Evolutionary conservation across 2,113 vertebrate genomes (phyloP).

Genomic region (Bombycilla garrulus): DNA sequence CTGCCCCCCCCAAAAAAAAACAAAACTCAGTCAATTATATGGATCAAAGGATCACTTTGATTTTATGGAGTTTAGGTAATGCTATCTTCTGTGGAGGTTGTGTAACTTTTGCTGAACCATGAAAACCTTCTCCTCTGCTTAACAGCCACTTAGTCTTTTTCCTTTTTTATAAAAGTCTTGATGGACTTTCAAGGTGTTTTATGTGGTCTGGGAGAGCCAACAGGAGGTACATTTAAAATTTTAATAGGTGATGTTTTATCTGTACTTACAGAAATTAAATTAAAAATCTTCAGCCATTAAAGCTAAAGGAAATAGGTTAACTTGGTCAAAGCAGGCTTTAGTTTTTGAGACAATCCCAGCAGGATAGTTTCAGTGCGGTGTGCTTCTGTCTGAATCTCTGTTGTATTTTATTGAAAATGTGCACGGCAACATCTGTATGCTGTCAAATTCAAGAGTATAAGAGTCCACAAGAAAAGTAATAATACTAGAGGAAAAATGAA

Average conservation of each 20-base stretch:
- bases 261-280: not conserved
- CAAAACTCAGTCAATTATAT: too few species aligned
- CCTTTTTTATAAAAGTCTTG: not conserved
- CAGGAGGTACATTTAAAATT: not conserved
- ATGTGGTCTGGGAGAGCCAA: not conserved
- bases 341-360: not conserved
- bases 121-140: not conserved
- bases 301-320: not conserved
- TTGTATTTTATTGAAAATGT: not conserved
- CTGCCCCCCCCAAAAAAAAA: accelerated
- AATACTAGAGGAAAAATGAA: not conserved
- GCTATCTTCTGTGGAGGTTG: not conserved
- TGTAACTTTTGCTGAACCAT: not conserved
- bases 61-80: not conserved
- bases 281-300: not conserved
- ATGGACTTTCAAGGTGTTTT: not conserved
- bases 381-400: not conserved
- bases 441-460: not conserved
- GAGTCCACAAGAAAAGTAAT: not conserved
- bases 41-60: not conserved
- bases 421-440: not conserved
- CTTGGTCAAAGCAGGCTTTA: not conserved
- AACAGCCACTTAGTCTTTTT: not conserved
- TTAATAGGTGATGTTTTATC: not conserved
- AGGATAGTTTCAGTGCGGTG: not conserved